phyloP scores from a whole-genome alignment of 2,113 vertebrate species.

The Pao palembangensis region DNA sequence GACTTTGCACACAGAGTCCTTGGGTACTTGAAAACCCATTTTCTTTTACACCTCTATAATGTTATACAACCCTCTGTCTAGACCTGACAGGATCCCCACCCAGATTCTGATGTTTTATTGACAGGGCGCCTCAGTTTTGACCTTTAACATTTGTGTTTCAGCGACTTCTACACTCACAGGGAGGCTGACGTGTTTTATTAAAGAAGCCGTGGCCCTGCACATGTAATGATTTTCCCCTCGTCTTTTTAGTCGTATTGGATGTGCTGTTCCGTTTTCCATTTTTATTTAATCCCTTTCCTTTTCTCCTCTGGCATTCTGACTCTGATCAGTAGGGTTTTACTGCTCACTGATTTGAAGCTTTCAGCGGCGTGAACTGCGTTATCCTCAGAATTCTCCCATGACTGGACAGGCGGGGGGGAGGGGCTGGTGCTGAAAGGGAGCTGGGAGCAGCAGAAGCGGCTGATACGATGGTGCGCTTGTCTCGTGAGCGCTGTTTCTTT shows the following conservation, averaged over 20 bases:
- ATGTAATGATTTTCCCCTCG: background rate
- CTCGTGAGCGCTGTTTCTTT: conserved; percentile 67
- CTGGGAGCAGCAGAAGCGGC: conserved; percentile 29
- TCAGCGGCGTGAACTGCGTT: conserved; percentile 52
- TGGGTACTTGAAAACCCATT: conserved; percentile 61
- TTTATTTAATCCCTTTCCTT: conserved; percentile 12
- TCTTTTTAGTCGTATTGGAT: background rate
- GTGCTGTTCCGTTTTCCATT: background rate
- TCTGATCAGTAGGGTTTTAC: conserved; percentile 60
- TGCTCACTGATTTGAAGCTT: conserved; percentile 65
- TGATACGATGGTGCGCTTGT: conserved; percentile 25
- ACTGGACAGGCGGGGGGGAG: conserved; percentile 19
- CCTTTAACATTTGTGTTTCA: background rate
- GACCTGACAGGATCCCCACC: conserved; percentile 57
- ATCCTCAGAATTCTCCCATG: conserved; percentile 46
- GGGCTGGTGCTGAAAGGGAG: conserved; percentile 24
- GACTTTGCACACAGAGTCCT: conserved; percentile 50
- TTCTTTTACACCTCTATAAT: conserved; percentile 79
- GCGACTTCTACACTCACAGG: background rate
- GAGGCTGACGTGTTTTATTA: background rate
- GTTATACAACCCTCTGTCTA: conserved; percentile 70
- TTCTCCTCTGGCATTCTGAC: conserved; percentile 33
- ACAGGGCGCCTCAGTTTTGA: background rate
- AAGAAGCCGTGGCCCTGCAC: background rate
- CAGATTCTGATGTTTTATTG: conserved; percentile 12